These are phyloP conservation scores for Zygogramma bicolorata DNA, from an alignment of 2,888 invertebrate species.

Conservation along the genomic window DNA sequence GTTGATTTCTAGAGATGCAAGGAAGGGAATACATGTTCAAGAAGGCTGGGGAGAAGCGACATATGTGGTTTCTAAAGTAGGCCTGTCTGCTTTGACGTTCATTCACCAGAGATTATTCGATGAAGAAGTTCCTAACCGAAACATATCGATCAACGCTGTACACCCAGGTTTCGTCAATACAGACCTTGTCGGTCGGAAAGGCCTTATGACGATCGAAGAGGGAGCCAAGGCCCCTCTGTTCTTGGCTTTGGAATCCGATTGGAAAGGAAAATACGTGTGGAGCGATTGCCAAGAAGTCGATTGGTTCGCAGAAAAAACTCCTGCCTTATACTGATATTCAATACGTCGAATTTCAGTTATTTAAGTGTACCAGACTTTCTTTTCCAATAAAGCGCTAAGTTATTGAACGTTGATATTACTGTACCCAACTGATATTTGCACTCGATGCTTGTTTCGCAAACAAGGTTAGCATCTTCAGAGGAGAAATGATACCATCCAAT, in stretches of 20 bases:
- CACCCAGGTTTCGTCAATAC: constrained; percentile 83
- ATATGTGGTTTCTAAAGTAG: constrained; percentile 82
- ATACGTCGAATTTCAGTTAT: background rate
- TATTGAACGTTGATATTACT: too few relatives aligned
- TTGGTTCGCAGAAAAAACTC: constrained; percentile 65
- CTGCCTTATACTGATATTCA: background rate
- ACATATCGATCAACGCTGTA: constrained; percentile 77
- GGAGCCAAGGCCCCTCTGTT: constrained; percentile 74
- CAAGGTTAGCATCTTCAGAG: too few relatives aligned
- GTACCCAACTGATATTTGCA: too few relatives aligned
- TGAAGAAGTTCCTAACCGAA: constrained; percentile 67
- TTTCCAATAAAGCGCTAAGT: too few relatives aligned
- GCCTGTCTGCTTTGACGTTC: constrained; percentile 75
- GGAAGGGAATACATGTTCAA: constrained; percentile 49
- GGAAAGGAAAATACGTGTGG: constrained; percentile 77
- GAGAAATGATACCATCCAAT: too few relatives aligned
- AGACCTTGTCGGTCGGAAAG: constrained; percentile 81
- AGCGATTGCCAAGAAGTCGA: constrained; percentile 69
- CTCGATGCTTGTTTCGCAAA: too few relatives aligned
- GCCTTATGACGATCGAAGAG: constrained; percentile 71
- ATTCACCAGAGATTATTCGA: constrained; percentile 77
- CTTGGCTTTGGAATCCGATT: constrained; percentile 73
- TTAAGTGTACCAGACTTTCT: too few relatives aligned
- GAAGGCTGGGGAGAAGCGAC: constrained; percentile 68
- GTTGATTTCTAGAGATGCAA: constrained; percentile 52